Percentiles rank a stretch among this genome's conserved stretches.
Conservation (phyloP, 2,113 vertebrate genomes). For the Heteronetta atricapilla region DNA sequence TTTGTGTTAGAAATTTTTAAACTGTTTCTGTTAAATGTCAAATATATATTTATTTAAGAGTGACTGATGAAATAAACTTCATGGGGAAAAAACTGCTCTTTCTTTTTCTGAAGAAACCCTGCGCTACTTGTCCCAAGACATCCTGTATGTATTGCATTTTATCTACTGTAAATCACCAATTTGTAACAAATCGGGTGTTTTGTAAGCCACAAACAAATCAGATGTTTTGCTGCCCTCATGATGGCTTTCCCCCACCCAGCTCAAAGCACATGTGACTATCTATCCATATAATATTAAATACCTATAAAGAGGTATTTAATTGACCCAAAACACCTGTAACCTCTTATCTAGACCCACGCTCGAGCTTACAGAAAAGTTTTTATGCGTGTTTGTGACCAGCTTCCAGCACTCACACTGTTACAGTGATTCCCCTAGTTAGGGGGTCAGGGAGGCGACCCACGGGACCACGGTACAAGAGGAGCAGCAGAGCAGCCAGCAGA, state of each 20-base stretch:
- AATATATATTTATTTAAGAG: neutral
- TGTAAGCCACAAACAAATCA: neutral
- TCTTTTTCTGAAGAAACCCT: neutral
- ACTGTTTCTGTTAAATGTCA: neutral
- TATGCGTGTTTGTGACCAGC: neutral
- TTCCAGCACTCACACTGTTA: neutral
- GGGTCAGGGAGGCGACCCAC: neutral
- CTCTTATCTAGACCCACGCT: neutral
- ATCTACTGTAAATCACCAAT: fast-evolving
- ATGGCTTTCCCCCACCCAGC: neutral
- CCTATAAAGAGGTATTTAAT: too few species aligned
- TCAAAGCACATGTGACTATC: neutral
- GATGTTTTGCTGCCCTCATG: neutral
- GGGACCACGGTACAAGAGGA: neutral
- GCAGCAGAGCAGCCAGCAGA: neutral
- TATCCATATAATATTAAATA: neutral
- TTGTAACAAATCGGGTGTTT: neutral
- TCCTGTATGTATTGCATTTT: neutral
- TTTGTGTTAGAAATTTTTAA: neutral
- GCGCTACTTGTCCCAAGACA: neutral
- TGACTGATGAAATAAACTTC: slow-evolving; percentile 35
- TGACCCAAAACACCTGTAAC: neutral
- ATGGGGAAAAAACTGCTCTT: neutral
- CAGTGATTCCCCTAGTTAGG: neutral
- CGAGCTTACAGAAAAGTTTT: too few species aligned